Evolutionary conservation across 2,113 vertebrate species (phyloP).

Genomic region (Callocephalon fimbriatum): DNA sequence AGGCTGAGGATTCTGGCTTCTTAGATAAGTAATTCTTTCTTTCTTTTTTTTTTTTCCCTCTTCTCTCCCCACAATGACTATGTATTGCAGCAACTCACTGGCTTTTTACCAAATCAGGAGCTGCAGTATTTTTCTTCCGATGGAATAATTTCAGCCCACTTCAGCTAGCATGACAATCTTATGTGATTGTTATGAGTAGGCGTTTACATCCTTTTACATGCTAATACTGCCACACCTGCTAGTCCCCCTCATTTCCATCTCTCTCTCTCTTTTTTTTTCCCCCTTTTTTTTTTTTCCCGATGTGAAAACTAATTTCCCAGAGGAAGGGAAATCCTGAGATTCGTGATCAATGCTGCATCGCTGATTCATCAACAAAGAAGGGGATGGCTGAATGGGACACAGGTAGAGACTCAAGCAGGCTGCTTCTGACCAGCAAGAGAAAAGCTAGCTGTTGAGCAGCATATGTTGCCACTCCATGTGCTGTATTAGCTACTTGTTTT

Average conservation of each 20-base stretch:
- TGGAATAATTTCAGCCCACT: constrained; percentile 81
- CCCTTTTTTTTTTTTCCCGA: fast-evolving
- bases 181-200: constrained; percentile 81
- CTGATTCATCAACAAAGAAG: constrained; percentile 70
- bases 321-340: constrained; percentile 63
- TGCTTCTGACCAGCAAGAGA: constrained; percentile 64
- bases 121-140: constrained; percentile 81
- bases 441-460: constrained; percentile 70
- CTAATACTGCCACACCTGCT: constrained; percentile 82
- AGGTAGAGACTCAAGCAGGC: constrained; percentile 69
- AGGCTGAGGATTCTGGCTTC: constrained; percentile 67
- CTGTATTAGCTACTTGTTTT: constrained; percentile 67
- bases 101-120: constrained; percentile 81
- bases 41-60: not conserved
- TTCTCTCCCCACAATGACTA: constrained; percentile 75
- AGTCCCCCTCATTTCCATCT: constrained; percentile 71
- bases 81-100: constrained; percentile 83
- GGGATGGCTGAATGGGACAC: constrained; percentile 73
- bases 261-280: not conserved
- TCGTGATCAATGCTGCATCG: constrained; percentile 52
- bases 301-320: constrained; percentile 64
- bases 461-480: constrained; percentile 75
- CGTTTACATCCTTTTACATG: constrained; percentile 81
- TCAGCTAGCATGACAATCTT: constrained; percentile 79
- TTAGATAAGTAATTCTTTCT: constrained; percentile 61